A percentile compares a stretch with the other conserved stretches of the same genome.
phyloP scores from a whole-genome alignment of 2,888 invertebrate species.

The Drosophila nigritarsus region DNA sequence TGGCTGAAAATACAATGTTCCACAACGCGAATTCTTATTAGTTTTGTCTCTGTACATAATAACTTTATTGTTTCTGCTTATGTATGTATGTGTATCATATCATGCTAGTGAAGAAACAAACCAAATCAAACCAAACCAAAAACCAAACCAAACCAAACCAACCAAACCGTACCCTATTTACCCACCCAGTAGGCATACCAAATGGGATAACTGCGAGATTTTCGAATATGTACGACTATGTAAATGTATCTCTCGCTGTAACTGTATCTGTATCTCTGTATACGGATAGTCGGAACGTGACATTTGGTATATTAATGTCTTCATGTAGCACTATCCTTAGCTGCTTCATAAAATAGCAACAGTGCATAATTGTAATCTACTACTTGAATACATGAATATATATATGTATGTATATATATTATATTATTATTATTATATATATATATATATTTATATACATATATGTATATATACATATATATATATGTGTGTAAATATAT shows the following conservation, averaged over 20 bases:
- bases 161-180: constrained; percentile 2
- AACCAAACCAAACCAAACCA: not conserved
- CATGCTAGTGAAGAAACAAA: constrained; percentile 26
- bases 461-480: not conserved
- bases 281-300: constrained; percentile 9
- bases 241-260: not conserved
- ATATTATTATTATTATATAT: not conserved
- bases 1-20: constrained; percentile 22
- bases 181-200: constrained; percentile 25
- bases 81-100: constrained; percentile 18
- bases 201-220: constrained; percentile 17
- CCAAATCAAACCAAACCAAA: not conserved
- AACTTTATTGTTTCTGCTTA: constrained; percentile 27
- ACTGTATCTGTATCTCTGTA: not conserved
- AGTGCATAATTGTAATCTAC: constrained; percentile 37
- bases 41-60: constrained; percentile 29
- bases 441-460: constrained; percentile 1
- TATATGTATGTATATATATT: constrained; percentile 24
- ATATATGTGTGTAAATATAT: constrained; percentile 24
- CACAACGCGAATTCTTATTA: constrained; percentile 20
- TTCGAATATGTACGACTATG: not conserved
- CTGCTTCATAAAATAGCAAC: constrained; percentile 31
- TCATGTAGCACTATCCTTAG: constrained; percentile 24
- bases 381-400: constrained; percentile 7
- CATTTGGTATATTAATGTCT: constrained; percentile 4